Percentiles rank a stretch among this genome's conserved stretches.
phyloP scores from a whole-genome alignment of 92 coral and sea anemone genomes.

The Parazoanthus swiftii region DNA sequence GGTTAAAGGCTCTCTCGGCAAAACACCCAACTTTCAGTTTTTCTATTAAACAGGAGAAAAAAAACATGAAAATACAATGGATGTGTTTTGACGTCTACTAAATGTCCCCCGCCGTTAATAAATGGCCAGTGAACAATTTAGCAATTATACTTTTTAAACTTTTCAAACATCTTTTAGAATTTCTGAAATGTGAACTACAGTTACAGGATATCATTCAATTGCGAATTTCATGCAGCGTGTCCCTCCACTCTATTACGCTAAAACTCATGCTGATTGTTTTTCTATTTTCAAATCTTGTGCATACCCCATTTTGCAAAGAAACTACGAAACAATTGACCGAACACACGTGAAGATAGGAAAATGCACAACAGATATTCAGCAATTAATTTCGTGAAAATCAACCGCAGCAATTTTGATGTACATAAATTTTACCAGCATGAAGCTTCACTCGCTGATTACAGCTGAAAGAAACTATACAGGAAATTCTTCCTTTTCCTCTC shows the following conservation, averaged over 20 bases:
- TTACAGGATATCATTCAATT: background rate
- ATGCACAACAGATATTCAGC: background rate
- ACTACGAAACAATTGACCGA: background rate
- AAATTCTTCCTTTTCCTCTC: background rate
- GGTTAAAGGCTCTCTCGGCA: slow-evolving; percentile 45
- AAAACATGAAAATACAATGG: background rate
- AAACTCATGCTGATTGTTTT: background rate
- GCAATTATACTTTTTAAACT: background rate
- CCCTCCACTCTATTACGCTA: background rate
- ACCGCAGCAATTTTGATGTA: background rate
- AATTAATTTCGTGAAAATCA: background rate
- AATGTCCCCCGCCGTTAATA: background rate
- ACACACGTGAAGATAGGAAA: background rate
- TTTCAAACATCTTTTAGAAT: background rate
- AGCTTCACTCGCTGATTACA: background rate
- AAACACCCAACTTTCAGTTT: slow-evolving; percentile 76
- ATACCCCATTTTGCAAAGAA: background rate
- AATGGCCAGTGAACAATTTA: background rate
- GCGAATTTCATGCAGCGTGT: background rate
- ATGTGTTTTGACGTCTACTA: background rate
- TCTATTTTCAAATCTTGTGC: background rate
- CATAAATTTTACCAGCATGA: background rate
- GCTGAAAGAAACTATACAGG: background rate
- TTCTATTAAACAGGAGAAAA: slow-evolving; percentile 51
- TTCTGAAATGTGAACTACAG: background rate